Evolutionary conservation across 2,797 vertebrate species (phyloP).

Genomic region (Cichlasoma orientale): DNA sequence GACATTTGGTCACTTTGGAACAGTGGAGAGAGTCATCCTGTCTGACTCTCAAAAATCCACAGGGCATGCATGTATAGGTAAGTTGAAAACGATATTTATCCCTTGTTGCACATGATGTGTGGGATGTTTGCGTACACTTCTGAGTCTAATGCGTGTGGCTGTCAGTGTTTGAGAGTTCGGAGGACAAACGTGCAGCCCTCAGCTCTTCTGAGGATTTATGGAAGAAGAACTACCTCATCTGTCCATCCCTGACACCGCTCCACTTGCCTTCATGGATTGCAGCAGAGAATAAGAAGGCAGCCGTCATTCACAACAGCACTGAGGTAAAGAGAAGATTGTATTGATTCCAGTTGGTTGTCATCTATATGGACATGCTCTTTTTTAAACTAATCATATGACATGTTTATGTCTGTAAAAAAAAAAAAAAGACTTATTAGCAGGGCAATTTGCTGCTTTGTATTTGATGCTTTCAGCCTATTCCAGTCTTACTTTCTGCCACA

Average conservation of each 20-base stretch:
- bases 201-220: constrained; percentile 61
- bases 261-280: constrained; percentile 66
- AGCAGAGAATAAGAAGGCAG: neutral
- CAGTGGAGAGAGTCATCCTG: constrained; percentile 76
- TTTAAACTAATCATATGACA: neutral
- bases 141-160: neutral
- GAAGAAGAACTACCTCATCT: constrained; percentile 66
- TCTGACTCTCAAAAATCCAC: constrained; percentile 69
- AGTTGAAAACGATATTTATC: constrained; percentile 58
- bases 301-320: neutral
- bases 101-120: neutral
- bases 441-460: no score
- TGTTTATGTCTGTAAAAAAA: no score
- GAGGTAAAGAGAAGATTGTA: constrained; percentile 35
- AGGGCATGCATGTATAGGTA: constrained; percentile 84
- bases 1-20: constrained; percentile 73
- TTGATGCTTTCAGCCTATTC: no score
- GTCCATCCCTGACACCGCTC: constrained; percentile 77
- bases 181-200: constrained; percentile 73
- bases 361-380: neutral
- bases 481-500: no score
- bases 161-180: constrained; percentile 73
- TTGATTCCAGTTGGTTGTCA: neutral
- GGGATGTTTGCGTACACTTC: neutral
- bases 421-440: no score